Conservation (phyloP, 1,140 invertebrate genomes). For the Centruroides vittatus region DNA sequence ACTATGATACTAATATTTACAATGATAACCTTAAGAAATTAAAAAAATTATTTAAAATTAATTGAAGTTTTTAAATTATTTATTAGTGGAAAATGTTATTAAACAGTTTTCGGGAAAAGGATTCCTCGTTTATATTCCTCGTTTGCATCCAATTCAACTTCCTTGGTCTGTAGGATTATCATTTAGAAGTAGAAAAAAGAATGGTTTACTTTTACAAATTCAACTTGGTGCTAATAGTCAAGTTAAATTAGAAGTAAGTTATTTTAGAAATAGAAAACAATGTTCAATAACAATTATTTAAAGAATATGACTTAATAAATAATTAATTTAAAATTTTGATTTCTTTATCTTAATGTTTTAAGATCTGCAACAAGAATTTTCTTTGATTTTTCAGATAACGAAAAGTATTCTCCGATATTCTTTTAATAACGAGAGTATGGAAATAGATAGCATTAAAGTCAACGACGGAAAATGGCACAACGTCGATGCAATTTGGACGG, state of each 20-base stretch:
- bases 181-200: conserved; percentile 50
- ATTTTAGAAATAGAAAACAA: not conserved
- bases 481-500: conserved; percentile 71
- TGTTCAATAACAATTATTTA: too few relatives aligned
- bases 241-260: conserved; percentile 4
- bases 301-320: too few relatives aligned
- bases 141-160: conserved; percentile 63
- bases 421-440: conserved; percentile 8
- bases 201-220: conserved; percentile 67
- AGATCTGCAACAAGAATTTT: too few relatives aligned
- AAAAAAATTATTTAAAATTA: too few relatives aligned
- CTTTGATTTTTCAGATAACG: not conserved
- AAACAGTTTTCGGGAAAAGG: conserved; percentile 34
- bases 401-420: conserved; percentile 5
- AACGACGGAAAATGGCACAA: conserved; percentile 62
- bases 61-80: not conserved
- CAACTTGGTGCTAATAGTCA: conserved; percentile 43
- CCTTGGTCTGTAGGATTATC: conserved; percentile 79
- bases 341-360: not conserved
- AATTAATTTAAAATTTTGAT: not conserved
- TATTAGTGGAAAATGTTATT: conserved; percentile 11
- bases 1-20: too few relatives aligned
- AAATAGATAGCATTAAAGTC: conserved; percentile 23
- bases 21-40: too few relatives aligned
- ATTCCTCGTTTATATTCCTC: conserved; percentile 65